Percentiles rank a stretch among this genome's conserved stretches.
These are phyloP conservation scores for Notarius quadriscutis DNA, from an alignment of 2,113 vertebrate species.

Conservation along the genomic window DNA sequence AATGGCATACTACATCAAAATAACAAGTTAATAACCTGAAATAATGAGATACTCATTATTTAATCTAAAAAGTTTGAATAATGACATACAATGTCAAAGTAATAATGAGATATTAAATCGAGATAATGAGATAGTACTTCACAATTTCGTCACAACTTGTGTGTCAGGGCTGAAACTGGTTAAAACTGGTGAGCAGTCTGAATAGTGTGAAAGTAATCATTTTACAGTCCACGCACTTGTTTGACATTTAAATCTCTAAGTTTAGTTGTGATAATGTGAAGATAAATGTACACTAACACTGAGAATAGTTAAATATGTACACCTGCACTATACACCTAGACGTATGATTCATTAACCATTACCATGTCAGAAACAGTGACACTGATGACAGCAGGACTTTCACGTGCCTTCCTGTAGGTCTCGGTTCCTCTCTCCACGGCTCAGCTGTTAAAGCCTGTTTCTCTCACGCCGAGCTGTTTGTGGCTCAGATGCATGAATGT, in stretches of 20 bases:
- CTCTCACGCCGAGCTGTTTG: not conserved
- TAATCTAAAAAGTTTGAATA: not conserved
- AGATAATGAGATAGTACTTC: not conserved
- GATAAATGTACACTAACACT: not conserved
- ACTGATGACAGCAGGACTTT: not conserved
- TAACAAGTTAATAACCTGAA: not conserved
- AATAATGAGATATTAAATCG: not conserved
- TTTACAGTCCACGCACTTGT: not conserved
- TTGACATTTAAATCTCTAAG: not conserved
- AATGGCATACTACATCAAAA: not conserved
- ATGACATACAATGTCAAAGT: not conserved
- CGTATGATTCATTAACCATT: not conserved
- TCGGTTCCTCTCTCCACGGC: not conserved
- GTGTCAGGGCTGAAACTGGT: not conserved
- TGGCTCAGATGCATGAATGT: not conserved
- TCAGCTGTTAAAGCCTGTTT: constrained; percentile 13
- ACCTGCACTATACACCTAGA: not conserved
- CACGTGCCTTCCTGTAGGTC: not conserved
- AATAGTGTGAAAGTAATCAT: not conserved
- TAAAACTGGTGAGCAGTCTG: not conserved
- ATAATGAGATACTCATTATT: not conserved
- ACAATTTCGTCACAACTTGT: not conserved
- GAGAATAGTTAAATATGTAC: not conserved
- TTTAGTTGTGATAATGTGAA: not conserved
- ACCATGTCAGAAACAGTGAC: not conserved